These are phyloP conservation scores for Casuarius casuarius DNA, from an alignment of 2,113 vertebrate genomes.

Conservation along the genomic window DNA sequence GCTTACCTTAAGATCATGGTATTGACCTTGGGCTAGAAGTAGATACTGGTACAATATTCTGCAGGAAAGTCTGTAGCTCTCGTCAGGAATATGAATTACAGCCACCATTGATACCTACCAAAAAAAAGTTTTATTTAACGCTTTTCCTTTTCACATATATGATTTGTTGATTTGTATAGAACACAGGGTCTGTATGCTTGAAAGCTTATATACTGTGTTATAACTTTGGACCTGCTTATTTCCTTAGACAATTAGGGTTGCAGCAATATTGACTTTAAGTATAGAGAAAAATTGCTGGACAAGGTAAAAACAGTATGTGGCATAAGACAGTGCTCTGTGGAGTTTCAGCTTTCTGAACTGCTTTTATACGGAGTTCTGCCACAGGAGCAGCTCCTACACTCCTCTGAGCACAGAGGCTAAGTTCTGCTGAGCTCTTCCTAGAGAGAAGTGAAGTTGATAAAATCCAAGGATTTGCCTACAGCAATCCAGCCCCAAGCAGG, in stretches of 20 bases:
- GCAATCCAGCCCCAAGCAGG: accelerated
- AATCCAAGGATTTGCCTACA: background rate
- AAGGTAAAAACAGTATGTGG: background rate
- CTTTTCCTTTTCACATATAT: background rate
- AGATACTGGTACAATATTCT: conserved; percentile 92
- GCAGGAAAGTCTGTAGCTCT: conserved; percentile 86
- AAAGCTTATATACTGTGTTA: background rate
- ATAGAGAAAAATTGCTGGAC: background rate
- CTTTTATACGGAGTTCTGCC: background rate
- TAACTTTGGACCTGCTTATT: background rate
- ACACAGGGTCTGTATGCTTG: background rate
- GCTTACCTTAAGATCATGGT: conserved; percentile 93
- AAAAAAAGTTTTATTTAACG: background rate
- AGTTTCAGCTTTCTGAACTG: background rate
- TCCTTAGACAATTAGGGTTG: background rate
- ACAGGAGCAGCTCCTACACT: background rate
- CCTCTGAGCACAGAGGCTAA: background rate
- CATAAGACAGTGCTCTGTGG: background rate
- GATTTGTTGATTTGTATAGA: background rate
- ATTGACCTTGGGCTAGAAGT: conserved; percentile 88
- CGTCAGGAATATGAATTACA: conserved; percentile 92
- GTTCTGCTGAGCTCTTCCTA: background rate
- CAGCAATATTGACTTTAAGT: background rate
- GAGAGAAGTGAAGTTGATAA: background rate
- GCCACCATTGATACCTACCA: conserved; percentile 88